Evolutionary conservation across 1,140 invertebrate genomes (phyloP).

Genomic region (Paralvinella palmiformis): DNA sequence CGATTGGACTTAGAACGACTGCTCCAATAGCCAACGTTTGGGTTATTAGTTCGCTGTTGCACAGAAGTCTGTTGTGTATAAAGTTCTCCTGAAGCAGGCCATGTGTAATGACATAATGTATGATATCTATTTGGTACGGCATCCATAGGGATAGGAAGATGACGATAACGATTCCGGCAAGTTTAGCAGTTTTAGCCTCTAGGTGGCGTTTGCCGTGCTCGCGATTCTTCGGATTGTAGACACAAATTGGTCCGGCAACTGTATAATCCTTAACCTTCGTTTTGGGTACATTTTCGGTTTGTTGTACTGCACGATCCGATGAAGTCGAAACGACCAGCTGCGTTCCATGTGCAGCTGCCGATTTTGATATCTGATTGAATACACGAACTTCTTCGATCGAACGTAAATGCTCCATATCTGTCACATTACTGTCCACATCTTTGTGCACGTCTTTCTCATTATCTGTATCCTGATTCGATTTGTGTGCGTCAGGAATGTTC

Average conservation of each 20-base stretch:
- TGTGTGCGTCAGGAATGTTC: no score
- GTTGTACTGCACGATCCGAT: no score
- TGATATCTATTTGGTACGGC: background rate
- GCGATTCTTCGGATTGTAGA: background rate
- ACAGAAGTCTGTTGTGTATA: background rate
- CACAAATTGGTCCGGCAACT: conserved; percentile 6
- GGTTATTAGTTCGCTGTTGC: background rate
- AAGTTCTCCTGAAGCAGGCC: background rate
- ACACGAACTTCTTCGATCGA: no score
- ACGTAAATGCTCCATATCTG: no score
- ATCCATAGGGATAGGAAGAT: background rate
- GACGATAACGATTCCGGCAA: background rate
- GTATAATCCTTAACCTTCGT: no score
- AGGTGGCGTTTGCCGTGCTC: background rate
- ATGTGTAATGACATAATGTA: background rate
- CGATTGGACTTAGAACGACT: background rate
- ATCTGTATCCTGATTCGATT: no score
- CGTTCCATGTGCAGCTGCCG: no score
- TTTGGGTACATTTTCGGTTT: no score
- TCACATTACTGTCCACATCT: no score
- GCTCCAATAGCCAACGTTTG: background rate
- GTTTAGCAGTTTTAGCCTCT: background rate
- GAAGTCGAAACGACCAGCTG: no score
- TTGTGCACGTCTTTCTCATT: no score
- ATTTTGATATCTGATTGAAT: no score